A percentile compares a stretch with the other conserved stretches of the same genome.
phyloP scores from a whole-genome alignment of 2,797 vertebrate genomes.

The Oreortyx pictus region DNA sequence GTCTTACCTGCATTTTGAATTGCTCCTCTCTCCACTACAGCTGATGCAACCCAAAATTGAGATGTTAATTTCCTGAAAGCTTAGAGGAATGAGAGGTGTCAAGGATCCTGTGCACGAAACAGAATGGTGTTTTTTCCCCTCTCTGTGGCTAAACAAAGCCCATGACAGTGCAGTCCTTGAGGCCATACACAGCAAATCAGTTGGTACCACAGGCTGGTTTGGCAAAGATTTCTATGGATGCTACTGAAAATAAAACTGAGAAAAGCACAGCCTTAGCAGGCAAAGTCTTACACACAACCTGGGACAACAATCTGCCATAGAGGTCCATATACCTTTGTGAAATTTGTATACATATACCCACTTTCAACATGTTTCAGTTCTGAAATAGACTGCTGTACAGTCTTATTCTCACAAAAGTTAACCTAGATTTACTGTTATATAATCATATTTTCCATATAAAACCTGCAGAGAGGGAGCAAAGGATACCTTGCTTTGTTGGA shows the following conservation, averaged over 20 bases:
- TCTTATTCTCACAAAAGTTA: background rate
- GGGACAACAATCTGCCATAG: background rate
- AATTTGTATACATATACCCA: background rate
- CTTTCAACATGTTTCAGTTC: slow-evolving; percentile 8
- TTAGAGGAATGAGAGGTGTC: background rate
- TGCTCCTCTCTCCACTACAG: slow-evolving; percentile 1
- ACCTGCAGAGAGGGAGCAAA: background rate
- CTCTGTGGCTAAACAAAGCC: background rate
- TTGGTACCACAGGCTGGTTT: slow-evolving; percentile 5
- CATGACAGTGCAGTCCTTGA: slow-evolving; percentile 1
- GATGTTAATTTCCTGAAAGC: slow-evolving; percentile 33
- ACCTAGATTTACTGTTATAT: background rate
- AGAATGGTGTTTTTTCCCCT: background rate
- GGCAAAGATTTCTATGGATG: slow-evolving; percentile 15
- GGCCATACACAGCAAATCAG: background rate
- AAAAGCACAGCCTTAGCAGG: background rate
- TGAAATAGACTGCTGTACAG: background rate
- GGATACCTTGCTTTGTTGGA: background rate
- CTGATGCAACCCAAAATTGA: background rate
- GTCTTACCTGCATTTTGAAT: background rate
- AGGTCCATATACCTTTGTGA: background rate
- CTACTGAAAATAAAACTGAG: background rate
- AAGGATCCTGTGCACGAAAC: background rate
- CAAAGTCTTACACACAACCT: slow-evolving; percentile 9
- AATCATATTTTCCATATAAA: background rate